Evolutionary conservation across 2,797 vertebrate species (phyloP), one percentile per base, ranked within the genome.

Genomic region (Miichthys miiuy): DNA sequence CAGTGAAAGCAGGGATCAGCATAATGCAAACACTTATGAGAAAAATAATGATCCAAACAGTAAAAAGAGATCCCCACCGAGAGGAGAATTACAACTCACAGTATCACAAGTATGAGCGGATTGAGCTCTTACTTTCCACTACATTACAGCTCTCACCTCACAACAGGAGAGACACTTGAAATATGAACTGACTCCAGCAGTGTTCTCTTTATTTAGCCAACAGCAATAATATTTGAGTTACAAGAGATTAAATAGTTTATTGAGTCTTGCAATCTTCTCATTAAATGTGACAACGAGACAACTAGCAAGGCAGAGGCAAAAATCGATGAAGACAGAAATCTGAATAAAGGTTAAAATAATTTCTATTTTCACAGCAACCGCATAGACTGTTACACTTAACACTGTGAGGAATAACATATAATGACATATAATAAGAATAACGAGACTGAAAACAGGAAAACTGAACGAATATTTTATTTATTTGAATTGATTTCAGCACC

Each of bases 101-200:
- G 85, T 68, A 74, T 72, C 82, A 80, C 74, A 83, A 88, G 83
- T 72, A 72, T 23, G 7, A 60, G 80, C 83, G 79, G 85, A 91
- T 89, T 34, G 57, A 82, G 75, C 83, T 47, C 81, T 81, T 23
- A 16, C 78, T 80, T 85, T 83, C 77, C 82, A 60, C 79, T 55
- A 78, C 76, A 88, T 84, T 87, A 85, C 80, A 78, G 82, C 86
- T 68, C 84, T 88, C 84, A 87, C 85, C 82, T 88, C 88, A 57
- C 87, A 85, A 87, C 87, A 87, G 84, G 87, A 85, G 88, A 89
- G 84, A 88, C 82, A 80, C 88, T 89, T 88, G 77, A 90, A 90
- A 89, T 80, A 70, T 77, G 79, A 87, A 89, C 72, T 50, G 68
- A 81, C 80, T 86, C 82, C 65, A 72, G 74, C 64, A 72, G 75